Conservation (phyloP, 2,113 vertebrate genomes). For the Cyanoramphus novaezelandiae region DNA sequence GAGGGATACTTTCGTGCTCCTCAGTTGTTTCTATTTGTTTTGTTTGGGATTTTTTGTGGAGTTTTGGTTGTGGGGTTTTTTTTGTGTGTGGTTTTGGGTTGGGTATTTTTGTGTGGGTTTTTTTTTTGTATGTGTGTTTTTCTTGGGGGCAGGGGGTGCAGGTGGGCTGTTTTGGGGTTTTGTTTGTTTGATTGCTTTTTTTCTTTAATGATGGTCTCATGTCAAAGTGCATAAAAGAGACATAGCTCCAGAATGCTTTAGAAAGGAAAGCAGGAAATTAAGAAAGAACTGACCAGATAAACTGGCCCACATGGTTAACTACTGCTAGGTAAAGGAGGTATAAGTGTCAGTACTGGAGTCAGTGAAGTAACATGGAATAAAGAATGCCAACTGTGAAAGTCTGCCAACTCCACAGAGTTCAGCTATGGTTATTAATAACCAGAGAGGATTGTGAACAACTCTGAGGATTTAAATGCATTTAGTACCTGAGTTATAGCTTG, state of each 20-base stretch:
- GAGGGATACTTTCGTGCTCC: background rate
- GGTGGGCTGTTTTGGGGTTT: background rate
- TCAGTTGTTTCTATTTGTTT: background rate
- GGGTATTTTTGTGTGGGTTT: too few species aligned
- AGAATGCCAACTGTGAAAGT: background rate
- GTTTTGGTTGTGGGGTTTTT: background rate
- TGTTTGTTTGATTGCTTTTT: background rate
- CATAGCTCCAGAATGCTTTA: background rate
- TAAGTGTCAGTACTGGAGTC: background rate
- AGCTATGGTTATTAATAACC: background rate
- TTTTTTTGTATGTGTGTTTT: background rate
- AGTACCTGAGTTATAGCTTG: background rate
- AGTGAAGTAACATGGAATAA: accelerated
- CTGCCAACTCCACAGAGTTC: background rate
- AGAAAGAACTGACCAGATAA: background rate
- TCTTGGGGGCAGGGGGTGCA: background rate
- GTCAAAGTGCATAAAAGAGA: background rate
- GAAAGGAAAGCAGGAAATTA: background rate
- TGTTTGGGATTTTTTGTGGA: background rate
- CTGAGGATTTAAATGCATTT: background rate
- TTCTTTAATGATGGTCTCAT: background rate
- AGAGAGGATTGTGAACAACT: background rate
- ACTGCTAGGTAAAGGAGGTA: background rate
- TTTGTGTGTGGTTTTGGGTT: too few species aligned
- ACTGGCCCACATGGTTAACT: background rate